Conservation (phyloP, 2,113 vertebrate species). For the Perccottus glenii region DNA sequence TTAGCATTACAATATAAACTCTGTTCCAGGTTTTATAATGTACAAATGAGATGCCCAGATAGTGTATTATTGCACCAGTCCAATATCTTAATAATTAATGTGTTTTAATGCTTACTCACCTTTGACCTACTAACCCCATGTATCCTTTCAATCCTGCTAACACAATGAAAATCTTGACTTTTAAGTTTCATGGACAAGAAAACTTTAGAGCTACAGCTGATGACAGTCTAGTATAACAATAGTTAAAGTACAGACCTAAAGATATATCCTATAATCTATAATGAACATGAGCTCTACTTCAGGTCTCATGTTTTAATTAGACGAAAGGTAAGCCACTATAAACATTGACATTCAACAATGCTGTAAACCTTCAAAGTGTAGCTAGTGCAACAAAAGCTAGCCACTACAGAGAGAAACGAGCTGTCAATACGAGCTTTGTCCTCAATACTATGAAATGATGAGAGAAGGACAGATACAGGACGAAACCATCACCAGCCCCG, state of each 20-base stretch:
- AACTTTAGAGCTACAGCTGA: neutral
- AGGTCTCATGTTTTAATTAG: neutral
- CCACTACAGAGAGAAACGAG: neutral
- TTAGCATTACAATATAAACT: no score
- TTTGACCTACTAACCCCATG: neutral
- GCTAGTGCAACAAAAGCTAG: neutral
- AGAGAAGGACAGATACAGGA: neutral
- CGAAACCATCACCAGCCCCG: neutral
- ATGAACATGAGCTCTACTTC: neutral
- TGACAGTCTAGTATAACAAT: no score
- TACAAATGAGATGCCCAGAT: no score
- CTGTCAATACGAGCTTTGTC: conserved; percentile 24
- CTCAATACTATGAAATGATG: conserved; percentile 11
- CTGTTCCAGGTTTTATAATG: no score
- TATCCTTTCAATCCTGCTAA: conserved; percentile 4
- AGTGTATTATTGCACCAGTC: no score
- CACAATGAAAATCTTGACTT: neutral
- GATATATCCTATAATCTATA: neutral
- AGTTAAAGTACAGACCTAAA: neutral
- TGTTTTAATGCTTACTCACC: no score
- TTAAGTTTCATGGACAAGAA: no score
- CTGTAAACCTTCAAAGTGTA: conserved; percentile 14
- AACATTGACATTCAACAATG: neutral
- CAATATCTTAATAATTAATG: no score
- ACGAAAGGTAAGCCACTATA: neutral